Conservation (phyloP, 2,888 invertebrate genomes). For the Perizoma flavofasciatum region DNA sequence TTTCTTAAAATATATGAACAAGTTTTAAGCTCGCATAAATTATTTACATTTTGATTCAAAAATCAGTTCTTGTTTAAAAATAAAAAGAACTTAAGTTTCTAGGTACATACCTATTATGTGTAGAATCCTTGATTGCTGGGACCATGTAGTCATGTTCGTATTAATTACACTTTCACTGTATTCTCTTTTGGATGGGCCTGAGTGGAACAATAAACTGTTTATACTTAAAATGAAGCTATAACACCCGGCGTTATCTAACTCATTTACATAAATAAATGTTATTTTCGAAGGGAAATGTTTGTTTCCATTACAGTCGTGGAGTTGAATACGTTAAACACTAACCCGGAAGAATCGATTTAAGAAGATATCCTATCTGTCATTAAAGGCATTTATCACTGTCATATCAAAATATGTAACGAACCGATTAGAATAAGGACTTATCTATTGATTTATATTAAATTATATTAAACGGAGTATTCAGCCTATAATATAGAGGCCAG, state of each 20-base stretch:
- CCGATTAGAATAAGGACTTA: too few relatives aligned
- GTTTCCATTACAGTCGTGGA: slow-evolving; percentile 51
- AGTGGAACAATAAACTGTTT: slow-evolving; percentile 64
- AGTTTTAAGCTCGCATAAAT: too few relatives aligned
- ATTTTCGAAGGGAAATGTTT: slow-evolving; percentile 56
- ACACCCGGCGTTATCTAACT: slow-evolving; percentile 61
- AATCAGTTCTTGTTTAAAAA: too few relatives aligned
- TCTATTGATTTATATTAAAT: too few relatives aligned
- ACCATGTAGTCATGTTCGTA: too few relatives aligned
- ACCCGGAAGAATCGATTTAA: slow-evolving; percentile 28
- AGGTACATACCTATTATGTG: too few relatives aligned
- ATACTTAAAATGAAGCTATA: slow-evolving; percentile 72
- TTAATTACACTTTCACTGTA: not conserved
- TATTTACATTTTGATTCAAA: too few relatives aligned
- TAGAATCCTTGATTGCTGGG: too few relatives aligned
- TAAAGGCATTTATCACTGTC: slow-evolving; percentile 15
- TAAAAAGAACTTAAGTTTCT: too few relatives aligned
- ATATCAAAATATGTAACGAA: not conserved
- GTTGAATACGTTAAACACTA: slow-evolving; percentile 37
- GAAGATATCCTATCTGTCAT: slow-evolving; percentile 26
- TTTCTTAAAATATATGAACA: too few relatives aligned
- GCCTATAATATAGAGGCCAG: too few relatives aligned
- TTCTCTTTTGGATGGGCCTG: slow-evolving; percentile 29
- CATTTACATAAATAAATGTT: slow-evolving; percentile 71
- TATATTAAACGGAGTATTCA: too few relatives aligned